Evolutionary conservation across 2,797 vertebrate genomes (phyloP).

Genomic region (Tragopan temminckii): DNA sequence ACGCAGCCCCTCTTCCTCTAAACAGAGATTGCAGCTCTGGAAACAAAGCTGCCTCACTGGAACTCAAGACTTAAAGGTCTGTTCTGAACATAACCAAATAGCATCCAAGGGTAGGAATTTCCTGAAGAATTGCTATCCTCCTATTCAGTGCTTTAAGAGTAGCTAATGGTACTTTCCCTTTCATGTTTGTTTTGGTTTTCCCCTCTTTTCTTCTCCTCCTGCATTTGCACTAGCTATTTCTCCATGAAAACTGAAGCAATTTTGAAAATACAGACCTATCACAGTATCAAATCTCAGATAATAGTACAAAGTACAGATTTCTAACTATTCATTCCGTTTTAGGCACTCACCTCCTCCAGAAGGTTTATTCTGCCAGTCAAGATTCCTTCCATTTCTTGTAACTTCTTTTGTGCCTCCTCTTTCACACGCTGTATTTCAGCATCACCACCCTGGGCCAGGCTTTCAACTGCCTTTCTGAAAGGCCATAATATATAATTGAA

Average conservation of each 20-base stretch:
- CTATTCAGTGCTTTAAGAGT: not conserved
- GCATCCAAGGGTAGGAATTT: not conserved
- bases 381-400: conserved; percentile 83
- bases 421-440: conserved; percentile 86
- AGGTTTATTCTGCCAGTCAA: conserved; percentile 84
- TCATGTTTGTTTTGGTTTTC: not conserved
- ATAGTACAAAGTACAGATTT: not conserved
- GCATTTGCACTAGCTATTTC: not conserved
- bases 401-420: conserved; percentile 87
- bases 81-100: not conserved
- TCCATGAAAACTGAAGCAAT: not conserved
- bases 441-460: conserved; percentile 89
- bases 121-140: not conserved
- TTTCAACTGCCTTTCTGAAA: conserved; percentile 93
- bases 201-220: not conserved
- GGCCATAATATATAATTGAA: not conserved
- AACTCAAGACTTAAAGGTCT: not conserved
- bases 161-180: not conserved
- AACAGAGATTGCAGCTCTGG: not conserved
- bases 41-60: not conserved
- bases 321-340: not conserved
- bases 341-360: conserved; percentile 86
- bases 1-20: not conserved
- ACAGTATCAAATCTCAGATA: not conserved
- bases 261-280: not conserved